Evolutionary conservation across 2,113 vertebrate species (phyloP), one percentile per base, ranked within the genome.

Genomic region (Platichthys flesus): DNA sequence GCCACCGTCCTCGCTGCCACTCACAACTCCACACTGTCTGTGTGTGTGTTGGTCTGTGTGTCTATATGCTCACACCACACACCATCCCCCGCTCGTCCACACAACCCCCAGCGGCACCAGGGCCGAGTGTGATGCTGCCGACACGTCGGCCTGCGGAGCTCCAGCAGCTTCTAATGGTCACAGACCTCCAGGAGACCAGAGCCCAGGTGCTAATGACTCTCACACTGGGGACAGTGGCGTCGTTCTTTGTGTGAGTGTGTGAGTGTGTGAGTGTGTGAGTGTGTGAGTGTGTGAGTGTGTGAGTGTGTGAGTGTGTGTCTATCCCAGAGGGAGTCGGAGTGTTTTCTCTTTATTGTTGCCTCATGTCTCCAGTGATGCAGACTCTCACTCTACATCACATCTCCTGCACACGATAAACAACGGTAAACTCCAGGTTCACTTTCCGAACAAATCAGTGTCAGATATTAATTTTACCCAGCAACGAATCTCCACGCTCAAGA

Each of bases 171-270:
- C 70, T 57, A 58, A 74, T 62, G 73, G 66, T 55, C 71, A 37
- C 76, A 80, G 79, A 73, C 80, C 76, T 47, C 57, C 63, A 59
- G 70, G 71, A 85, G 75, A 62, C 71, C 68, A 56, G 59, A 84
- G 71, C 61, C 74, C 59, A 85, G 77, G 83, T 83, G 84, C 78
- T 89, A 90, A 89, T 89, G 84, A 85, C 73, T 57, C 59, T 68
- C 76, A 67, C 65, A 72, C 40, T 8, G 21, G 8, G 23, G 56
- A 92, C 87, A 89, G 76, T 84, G 78, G 4, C 72, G 47, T 71
- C 52, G 23, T 52, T 31, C 5, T 31, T 5, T 31, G 5, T 31
- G 31, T 31, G 31, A 7, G 31, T 31, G 31, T 7, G 31, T 31
- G 31, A 7, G 31, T 31, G 31, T 31, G 31, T 7, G 6, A 1